Evolutionary conservation across 2,888 invertebrate species (phyloP).

Genomic region (Sarcophaga carnaria): DNA sequence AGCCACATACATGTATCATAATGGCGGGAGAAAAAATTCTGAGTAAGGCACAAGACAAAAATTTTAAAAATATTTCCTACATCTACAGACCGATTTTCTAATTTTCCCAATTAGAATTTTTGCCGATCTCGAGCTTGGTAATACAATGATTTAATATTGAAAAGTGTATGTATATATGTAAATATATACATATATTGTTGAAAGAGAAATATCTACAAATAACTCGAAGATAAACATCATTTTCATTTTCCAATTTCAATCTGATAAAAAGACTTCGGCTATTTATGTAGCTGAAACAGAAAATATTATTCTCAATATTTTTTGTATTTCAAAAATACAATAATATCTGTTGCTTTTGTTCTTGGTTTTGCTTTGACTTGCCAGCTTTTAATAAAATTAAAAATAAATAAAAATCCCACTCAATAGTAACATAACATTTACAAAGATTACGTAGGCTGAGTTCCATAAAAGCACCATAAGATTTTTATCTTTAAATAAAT

Average conservation of each 20-base stretch:
- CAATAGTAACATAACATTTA: conserved; percentile 54
- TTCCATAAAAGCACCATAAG: conserved; percentile 50
- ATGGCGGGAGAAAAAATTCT: no score
- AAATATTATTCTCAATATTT: conserved; percentile 29
- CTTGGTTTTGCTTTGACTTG: conserved; percentile 61
- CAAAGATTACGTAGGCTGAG: conserved; percentile 64
- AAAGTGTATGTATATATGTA: no score
- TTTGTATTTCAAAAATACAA: conserved; percentile 11
- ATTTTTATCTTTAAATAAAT: conserved; percentile 67
- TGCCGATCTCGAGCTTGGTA: no score
- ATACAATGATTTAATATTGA: no score
- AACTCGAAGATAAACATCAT: not conserved
- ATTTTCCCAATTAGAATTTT: no score
- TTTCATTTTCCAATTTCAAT: conserved; percentile 27
- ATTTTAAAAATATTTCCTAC: no score
- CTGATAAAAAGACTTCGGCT: conserved; percentile 50
- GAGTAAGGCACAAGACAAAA: no score
- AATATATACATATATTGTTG: not conserved
- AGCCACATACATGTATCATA: conserved; percentile 34
- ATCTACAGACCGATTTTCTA: no score
- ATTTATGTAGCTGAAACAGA: conserved; percentile 26
- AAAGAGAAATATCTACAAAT: conserved; percentile 1
- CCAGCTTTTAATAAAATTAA: conserved; percentile 69
- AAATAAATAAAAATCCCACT: conserved; percentile 68
- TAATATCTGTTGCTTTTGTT: conserved; percentile 63